Evolutionary conservation across 2,888 invertebrate species (phyloP).

Genomic region (Timema podura): DNA sequence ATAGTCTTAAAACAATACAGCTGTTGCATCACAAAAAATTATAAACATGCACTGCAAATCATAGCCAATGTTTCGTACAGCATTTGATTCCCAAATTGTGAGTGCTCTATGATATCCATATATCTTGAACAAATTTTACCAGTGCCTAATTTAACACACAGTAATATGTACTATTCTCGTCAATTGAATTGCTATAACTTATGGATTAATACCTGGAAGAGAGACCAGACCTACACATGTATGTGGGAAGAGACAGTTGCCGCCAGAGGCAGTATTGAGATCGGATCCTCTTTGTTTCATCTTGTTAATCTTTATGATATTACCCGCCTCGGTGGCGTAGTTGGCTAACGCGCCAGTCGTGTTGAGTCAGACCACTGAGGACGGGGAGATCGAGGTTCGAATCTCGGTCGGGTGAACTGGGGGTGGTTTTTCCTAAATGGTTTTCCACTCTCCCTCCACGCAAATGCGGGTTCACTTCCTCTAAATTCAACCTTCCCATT

Average conservation of each 20-base stretch:
- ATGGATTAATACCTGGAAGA: not conserved
- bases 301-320: not conserved
- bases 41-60: too few relatives aligned
- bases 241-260: not conserved
- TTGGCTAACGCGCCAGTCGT: too few relatives aligned
- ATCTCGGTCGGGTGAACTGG: too few relatives aligned
- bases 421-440: too few relatives aligned
- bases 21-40: too few relatives aligned
- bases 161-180: conserved; percentile 1
- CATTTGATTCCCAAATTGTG: not conserved
- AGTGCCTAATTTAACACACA: not conserved
- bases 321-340: too few relatives aligned
- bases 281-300: not conserved
- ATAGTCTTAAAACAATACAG: too few relatives aligned
- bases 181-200: conserved; percentile 4
- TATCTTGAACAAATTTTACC: not conserved
- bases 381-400: too few relatives aligned
- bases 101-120: not conserved
- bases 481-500: too few relatives aligned
- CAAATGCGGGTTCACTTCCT: too few relatives aligned
- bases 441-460: too few relatives aligned
- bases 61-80: not conserved
- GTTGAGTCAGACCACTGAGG: too few relatives aligned
- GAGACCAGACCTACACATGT: not conserved
- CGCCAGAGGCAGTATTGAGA: not conserved